These are phyloP conservation scores for Archaeoteleia sp. DNA, from an alignment of 2,888 invertebrate genomes.

Conservation along the genomic window DNA sequence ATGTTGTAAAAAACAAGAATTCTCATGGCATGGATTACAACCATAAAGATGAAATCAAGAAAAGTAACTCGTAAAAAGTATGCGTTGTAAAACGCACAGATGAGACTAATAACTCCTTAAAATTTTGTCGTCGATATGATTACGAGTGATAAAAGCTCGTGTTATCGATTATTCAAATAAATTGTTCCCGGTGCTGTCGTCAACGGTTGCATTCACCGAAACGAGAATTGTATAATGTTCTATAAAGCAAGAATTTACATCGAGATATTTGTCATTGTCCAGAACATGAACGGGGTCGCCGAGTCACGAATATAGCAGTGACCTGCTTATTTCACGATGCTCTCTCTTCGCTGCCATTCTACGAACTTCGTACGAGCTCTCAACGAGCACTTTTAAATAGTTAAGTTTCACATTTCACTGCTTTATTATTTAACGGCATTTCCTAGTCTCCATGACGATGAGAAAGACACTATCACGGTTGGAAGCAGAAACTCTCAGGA, in stretches of 20 bases:
- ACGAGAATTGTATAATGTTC: conserved; percentile 46
- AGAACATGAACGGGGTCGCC: conserved; percentile 18
- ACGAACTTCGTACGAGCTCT: conserved; percentile 31
- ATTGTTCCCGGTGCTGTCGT: conserved; percentile 47
- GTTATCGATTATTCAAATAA: conserved; percentile 45
- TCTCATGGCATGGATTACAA: too few relatives aligned
- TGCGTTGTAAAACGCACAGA: too few relatives aligned
- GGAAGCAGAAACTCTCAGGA: conserved; percentile 1
- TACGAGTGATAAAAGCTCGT: conserved; percentile 22
- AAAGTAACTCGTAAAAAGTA: too few relatives aligned
- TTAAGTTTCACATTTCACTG: conserved; percentile 54
- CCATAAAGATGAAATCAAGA: too few relatives aligned
- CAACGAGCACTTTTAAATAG: conserved; percentile 55
- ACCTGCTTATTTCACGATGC: conserved; percentile 34
- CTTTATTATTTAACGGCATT: conserved; percentile 50
- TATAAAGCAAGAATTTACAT: conserved; percentile 55
- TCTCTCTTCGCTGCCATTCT: conserved; percentile 28
- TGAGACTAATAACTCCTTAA: conserved; percentile 13
- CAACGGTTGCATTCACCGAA: conserved; percentile 50
- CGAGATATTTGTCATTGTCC: conserved; percentile 58
- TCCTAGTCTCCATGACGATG: conserved; percentile 32
- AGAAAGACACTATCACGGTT: conserved; percentile 2
- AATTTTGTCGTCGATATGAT: conserved; percentile 10
- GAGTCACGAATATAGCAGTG: conserved; percentile 53
- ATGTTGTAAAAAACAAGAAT: too few relatives aligned